Conservation (phyloP, 2,797 vertebrate species). For the Falco concolor region DNA sequence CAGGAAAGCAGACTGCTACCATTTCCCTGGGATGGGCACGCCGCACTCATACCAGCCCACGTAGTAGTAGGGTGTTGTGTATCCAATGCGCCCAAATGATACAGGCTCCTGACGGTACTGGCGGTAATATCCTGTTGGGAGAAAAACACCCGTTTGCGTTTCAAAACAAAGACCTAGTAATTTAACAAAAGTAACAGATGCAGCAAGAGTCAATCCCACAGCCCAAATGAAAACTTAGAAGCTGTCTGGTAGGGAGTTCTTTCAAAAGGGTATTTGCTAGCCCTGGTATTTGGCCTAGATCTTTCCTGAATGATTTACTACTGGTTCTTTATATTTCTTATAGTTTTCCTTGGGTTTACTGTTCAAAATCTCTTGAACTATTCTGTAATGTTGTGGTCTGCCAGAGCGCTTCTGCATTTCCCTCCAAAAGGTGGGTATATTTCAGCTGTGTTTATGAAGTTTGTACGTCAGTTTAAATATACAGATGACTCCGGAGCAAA, state of each 20-base stretch:
- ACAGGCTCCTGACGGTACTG: slow-evolving; percentile 94
- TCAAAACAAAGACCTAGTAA: not conserved
- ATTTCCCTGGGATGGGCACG: slow-evolving; percentile 96
- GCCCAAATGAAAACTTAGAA: not conserved
- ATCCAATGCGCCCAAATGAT: slow-evolving; percentile 88
- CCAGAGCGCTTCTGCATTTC: slow-evolving; percentile 4
- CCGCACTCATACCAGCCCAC: slow-evolving; percentile 99
- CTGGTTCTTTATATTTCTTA: not conserved
- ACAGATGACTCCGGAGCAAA: not conserved
- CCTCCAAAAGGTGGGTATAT: not conserved
- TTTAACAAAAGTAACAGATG: not conserved
- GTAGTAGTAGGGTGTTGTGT: slow-evolving; percentile 86
- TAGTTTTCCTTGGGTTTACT: not conserved
- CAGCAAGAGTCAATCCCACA: not conserved
- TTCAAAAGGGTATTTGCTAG: not conserved
- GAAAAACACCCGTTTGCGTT: not conserved
- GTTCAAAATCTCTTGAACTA: not conserved
- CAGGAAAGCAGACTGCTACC: slow-evolving; percentile 70
- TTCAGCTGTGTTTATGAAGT: not conserved
- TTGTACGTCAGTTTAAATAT: not conserved
- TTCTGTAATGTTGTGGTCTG: not conserved
- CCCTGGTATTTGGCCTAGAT: not conserved
- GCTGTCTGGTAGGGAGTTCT: not conserved
- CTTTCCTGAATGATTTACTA: not conserved
- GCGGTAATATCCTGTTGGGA: slow-evolving; percentile 84